Conservation (phyloP, 2,113 vertebrate genomes). For the Mormoops blainvillei region DNA sequence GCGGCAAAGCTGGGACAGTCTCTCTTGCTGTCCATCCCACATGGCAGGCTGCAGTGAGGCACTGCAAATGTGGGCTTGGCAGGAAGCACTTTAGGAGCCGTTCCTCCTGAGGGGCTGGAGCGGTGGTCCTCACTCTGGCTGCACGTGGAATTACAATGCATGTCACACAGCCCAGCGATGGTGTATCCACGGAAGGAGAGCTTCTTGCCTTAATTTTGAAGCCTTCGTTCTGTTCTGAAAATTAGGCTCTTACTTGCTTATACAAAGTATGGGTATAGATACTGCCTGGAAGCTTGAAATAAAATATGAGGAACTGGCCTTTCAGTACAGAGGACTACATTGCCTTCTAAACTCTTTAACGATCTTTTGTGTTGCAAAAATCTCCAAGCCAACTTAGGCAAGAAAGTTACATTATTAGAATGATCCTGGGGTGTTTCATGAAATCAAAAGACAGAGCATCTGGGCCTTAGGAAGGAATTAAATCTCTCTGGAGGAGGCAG, state of each 20-base stretch:
- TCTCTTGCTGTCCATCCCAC: neutral
- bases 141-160: fast-evolving
- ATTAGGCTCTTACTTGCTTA: neutral
- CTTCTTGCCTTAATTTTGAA: neutral
- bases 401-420: neutral
- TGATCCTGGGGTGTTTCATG: neutral
- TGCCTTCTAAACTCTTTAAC: neutral
- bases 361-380: neutral
- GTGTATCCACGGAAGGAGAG: neutral
- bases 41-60: neutral
- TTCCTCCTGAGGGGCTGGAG: neutral
- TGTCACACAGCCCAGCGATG: neutral
- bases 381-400: neutral
- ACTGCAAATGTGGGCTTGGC: neutral
- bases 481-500: neutral
- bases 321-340: neutral
- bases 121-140: neutral
- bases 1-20: neutral
- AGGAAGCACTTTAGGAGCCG: neutral
- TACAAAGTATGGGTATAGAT: no score
- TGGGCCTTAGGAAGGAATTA: neutral
- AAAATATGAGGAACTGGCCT: neutral
- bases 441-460: neutral
- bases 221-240: neutral
- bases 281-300: neutral